Evolutionary conservation across 2,888 invertebrate genomes (phyloP), one percentile per base, ranked within the genome.

Genomic region (Silvanus unidentatus): DNA sequence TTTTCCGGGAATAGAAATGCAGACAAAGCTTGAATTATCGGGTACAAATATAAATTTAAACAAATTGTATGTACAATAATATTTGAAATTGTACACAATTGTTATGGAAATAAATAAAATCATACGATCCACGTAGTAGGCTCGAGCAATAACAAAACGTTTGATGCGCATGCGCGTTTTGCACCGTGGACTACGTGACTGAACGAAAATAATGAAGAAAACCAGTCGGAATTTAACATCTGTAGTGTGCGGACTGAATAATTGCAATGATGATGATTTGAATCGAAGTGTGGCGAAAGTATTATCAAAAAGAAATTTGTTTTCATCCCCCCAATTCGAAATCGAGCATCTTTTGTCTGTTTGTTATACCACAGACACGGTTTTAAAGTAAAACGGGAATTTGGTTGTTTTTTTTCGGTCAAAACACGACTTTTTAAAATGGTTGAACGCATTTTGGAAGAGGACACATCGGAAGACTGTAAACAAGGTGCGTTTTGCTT

Each of bases 401-500:
- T n/a, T n/a, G n/a, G n/a, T n/a, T n/a, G n/a, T n/a, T n/a, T n/a
- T n/a, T n/a, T n/a, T n/a, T n/a, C n/a, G n/a, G n/a, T n/a, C n/a
- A n/a, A n/a, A n/a, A n/a, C n/a, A n/a, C n/a, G n/a, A n/a, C n/a
- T n/a, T n/a, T n/a, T n/a, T n/a, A n/a, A n/a, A n/a, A 81, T 82
- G 82, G 82, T 82, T 58, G 82, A 82, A 71, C 77, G 79, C 66
- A 82, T 82, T 64, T 67, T 79, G 56, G 82, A 82, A 68, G 78
- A 82, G 73, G 72, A 22, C 3, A 22, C 22, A 22, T 22, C 22
- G 3, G 22, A 22, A 5, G 22, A 22, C 8, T 22, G 22, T 22
- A 22, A 22, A 22, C 22, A 22, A 22, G 22, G 22, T 22, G 22
- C 22, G 22, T 22, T 22, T 22, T 22, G 3, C 22, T 22, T 22